These are phyloP conservation scores for Nineta flava DNA, from an alignment of 2,888 invertebrate genomes.

Conservation along the genomic window DNA sequence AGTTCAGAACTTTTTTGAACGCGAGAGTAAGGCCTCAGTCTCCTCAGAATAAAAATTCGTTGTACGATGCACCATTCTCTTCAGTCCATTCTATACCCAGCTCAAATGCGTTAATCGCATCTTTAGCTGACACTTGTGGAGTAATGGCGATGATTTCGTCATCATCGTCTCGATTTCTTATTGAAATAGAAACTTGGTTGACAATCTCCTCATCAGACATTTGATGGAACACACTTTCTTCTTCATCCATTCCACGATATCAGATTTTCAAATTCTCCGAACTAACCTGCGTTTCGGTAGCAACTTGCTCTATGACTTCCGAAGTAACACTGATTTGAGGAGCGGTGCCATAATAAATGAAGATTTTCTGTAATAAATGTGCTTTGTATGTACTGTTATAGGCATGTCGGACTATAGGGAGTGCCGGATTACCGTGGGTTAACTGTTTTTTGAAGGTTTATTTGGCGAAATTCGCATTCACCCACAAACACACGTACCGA, in stretches of 20 bases:
- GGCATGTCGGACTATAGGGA: too few species aligned
- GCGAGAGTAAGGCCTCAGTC: background rate
- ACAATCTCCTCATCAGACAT: conserved; percentile 19
- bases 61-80: conserved; percentile 9
- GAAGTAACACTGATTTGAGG: conserved; percentile 14
- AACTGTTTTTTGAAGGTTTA: too few species aligned
- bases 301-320: conserved; percentile 19
- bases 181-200: conserved; percentile 18
- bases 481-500: too few species aligned
- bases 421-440: too few species aligned
- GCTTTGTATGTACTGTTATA: too few species aligned
- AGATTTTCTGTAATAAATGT: too few species aligned
- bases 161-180: conserved; percentile 17
- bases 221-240: conserved; percentile 14
- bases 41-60: conserved; percentile 11
- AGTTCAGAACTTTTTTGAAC: too few species aligned
- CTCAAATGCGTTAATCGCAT: conserved; percentile 17
- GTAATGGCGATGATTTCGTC: conserved; percentile 15
- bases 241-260: conserved; percentile 18
- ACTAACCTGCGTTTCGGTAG: too few species aligned
- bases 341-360: conserved; percentile 13
- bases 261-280: conserved; percentile 14
- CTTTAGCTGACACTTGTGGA: conserved; percentile 12
- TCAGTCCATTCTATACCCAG: conserved; percentile 13
- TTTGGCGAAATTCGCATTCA: too few species aligned